A percentile compares a stretch with the other conserved stretches of the same genome.
Conservation (phyloP, 2,797 vertebrate genomes). For the Clamator glandarius region DNA sequence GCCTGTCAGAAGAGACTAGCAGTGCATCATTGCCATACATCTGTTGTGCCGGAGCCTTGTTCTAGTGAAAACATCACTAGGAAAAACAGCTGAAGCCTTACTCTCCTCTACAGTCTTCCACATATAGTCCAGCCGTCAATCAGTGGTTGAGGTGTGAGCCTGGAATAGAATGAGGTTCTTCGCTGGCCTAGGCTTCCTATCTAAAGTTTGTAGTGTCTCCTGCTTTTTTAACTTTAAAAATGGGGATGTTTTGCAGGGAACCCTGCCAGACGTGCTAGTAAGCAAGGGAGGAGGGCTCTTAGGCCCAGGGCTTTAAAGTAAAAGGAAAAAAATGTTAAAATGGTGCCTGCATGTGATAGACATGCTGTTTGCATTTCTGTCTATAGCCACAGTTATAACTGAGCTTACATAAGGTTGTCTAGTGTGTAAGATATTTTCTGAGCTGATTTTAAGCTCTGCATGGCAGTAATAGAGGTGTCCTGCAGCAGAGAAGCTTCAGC, state of each 20-base stretch:
- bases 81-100: background rate
- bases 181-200: background rate
- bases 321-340: background rate
- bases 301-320: background rate
- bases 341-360: background rate
- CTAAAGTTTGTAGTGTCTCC: background rate
- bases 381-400: background rate
- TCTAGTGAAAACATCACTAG: background rate
- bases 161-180: background rate
- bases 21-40: background rate
- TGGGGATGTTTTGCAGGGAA: background rate
- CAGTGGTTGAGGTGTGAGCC: background rate
- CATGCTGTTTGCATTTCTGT: background rate
- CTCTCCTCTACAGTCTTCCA: background rate
- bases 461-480: background rate
- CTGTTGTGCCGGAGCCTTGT: background rate
- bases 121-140: background rate
- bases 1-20: background rate
- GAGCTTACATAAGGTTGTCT: background rate
- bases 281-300: background rate
- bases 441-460: slow-evolving; percentile 10
- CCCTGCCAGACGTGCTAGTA: background rate
- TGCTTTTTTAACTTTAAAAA: background rate
- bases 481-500: slow-evolving; percentile 25
- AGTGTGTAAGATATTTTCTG: background rate